phyloP scores from a whole-genome alignment of 2,113 vertebrate species.

The Oreochromis tanganicae region DNA sequence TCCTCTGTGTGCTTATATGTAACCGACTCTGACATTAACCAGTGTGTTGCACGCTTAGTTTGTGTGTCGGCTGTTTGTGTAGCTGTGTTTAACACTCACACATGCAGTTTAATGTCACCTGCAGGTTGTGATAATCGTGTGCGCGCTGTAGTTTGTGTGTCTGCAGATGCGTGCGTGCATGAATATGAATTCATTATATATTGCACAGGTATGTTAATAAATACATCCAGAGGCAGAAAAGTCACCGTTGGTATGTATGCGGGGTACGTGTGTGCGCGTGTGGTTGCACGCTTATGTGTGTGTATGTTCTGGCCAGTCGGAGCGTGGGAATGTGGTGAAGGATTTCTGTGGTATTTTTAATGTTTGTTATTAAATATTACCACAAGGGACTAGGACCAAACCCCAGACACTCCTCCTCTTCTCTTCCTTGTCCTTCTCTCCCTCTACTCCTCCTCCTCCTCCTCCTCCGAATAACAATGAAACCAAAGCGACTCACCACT shows the following conservation, averaged over 20 bases:
- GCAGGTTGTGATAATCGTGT: neutral
- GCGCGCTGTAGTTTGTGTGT: neutral
- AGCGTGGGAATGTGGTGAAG: conserved; percentile 75
- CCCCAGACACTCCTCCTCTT: conserved; percentile 54
- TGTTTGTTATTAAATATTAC: conserved; percentile 83
- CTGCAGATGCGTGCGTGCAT: neutral
- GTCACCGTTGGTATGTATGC: neutral
- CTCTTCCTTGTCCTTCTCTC: neutral
- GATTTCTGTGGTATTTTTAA: conserved; percentile 80
- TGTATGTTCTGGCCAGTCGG: conserved; percentile 50
- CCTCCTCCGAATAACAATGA: conserved; percentile 34
- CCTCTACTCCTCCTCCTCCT: conserved; percentile 19
- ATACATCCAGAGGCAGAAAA: neutral
- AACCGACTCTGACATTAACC: neutral
- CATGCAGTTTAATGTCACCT: neutral
- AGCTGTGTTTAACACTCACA: conserved; percentile 3
- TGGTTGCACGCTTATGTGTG: conserved; percentile 23
- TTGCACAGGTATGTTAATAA: neutral
- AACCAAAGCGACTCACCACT: conserved; percentile 23
- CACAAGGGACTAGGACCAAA: conserved; percentile 73
- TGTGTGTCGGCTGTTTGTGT: neutral
- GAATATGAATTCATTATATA: neutral
- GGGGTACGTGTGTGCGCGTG: neutral
- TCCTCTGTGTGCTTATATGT: neutral
- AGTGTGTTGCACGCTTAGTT: neutral